Percentiles rank a stretch among this genome's conserved stretches.
Evolutionary conservation across 2,113 vertebrate species (phyloP).

Genomic region (Parotia lawesii): DNA sequence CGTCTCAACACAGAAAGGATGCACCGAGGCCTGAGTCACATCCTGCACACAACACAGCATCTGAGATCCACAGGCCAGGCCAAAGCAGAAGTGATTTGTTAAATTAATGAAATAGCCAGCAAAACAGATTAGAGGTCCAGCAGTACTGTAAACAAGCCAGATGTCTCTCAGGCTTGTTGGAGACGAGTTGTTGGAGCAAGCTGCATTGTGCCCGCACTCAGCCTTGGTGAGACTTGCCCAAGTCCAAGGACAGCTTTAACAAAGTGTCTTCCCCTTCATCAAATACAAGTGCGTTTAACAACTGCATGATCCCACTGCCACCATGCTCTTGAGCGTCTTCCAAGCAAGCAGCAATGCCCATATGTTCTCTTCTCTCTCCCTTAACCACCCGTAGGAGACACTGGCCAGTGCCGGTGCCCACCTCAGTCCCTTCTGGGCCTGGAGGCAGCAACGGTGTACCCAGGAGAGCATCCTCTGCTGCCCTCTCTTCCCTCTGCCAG

Average conservation of each 20-base stretch:
- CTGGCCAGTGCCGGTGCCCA: background rate
- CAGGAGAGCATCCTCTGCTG: background rate
- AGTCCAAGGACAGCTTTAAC: background rate
- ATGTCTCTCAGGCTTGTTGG: background rate
- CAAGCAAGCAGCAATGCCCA: background rate
- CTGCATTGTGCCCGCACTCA: fast-evolving
- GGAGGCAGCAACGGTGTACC: background rate
- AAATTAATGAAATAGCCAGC: background rate
- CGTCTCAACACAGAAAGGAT: background rate
- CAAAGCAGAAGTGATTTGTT: background rate
- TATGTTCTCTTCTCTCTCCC: background rate
- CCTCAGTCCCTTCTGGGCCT: background rate
- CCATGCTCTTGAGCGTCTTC: fast-evolving
- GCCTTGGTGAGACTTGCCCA: background rate
- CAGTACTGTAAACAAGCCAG: background rate
- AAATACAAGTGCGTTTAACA: background rate
- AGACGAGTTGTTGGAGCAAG: background rate
- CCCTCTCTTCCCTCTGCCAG: background rate
- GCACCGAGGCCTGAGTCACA: background rate
- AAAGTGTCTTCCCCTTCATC: background rate
- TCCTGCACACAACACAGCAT: background rate
- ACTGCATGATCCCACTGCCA: background rate
- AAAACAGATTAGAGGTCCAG: background rate
- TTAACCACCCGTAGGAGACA: fast-evolving
- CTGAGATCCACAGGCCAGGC: background rate